phyloP scores from a whole-genome alignment of 1,140 invertebrate genomes.

The Pogonomyrmex barbatus region DNA sequence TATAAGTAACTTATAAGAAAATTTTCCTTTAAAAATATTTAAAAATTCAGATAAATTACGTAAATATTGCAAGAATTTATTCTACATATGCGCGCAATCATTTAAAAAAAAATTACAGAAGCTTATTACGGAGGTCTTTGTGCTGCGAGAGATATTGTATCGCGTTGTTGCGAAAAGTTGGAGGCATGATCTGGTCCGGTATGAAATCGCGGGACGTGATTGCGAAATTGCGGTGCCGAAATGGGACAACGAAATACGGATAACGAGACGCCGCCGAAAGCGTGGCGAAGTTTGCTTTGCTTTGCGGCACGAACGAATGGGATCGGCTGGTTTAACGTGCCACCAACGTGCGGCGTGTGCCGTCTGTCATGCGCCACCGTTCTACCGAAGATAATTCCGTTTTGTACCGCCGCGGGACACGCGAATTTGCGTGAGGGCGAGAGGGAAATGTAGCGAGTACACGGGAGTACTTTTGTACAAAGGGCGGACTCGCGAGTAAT shows the following conservation, averaged over 20 bases:
- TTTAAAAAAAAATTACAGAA: not conserved
- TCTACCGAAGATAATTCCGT: constrained; percentile 32
- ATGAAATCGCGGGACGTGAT: not conserved
- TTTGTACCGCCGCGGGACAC: constrained; percentile 32
- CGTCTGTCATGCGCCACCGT: constrained; percentile 27
- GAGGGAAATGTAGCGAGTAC: constrained; percentile 19
- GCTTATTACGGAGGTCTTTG: not conserved
- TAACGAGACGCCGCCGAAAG: constrained; percentile 40
- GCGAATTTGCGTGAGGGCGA: constrained; percentile 34
- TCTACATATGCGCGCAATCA: not conserved
- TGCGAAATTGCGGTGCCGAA: constrained; percentile 41
- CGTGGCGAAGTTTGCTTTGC: constrained; percentile 17
- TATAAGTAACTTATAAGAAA: not conserved
- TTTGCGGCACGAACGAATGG: constrained; percentile 33
- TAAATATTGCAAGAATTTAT: not conserved
- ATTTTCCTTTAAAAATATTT: not conserved
- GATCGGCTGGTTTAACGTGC: constrained; percentile 43
- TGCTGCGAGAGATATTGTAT: not conserved
- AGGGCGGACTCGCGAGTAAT: constrained; percentile 24
- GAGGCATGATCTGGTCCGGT: not conserved
- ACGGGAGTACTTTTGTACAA: not conserved
- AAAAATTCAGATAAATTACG: not conserved
- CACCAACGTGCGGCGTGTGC: not conserved
- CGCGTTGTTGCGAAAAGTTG: not conserved
- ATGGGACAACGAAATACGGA: constrained; percentile 18